These are phyloP conservation scores for Ornithoptera alexandrae DNA, from an alignment of 2,888 invertebrate genomes.

Conservation along the genomic window DNA sequence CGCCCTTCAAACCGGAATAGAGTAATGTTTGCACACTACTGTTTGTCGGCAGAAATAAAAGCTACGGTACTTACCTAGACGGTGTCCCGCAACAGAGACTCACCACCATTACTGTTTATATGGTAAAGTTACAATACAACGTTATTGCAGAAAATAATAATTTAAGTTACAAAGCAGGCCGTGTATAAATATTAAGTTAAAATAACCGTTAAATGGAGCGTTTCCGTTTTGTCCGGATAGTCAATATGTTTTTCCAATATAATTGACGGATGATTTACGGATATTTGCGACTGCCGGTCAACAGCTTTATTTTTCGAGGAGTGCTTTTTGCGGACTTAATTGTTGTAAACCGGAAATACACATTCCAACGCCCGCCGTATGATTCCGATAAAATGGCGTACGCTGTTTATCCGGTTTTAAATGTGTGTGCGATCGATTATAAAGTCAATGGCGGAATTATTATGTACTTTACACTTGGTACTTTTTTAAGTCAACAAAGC, in stretches of 20 bases:
- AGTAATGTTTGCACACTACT: too few species aligned
- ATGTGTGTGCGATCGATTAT: too few species aligned
- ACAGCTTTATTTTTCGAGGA: constrained; percentile 23
- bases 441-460: too few species aligned
- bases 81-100: too few species aligned
- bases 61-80: too few species aligned
- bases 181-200: not conserved
- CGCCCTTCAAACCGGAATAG: too few species aligned
- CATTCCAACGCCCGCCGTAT: constrained; percentile 9
- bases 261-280: constrained; percentile 26
- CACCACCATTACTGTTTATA: too few species aligned
- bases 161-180: not conserved
- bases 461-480: too few species aligned
- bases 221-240: constrained; percentile 4
- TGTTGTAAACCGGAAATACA: constrained; percentile 24
- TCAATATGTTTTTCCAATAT: constrained; percentile 26
- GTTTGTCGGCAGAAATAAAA: too few species aligned
- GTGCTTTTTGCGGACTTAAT: constrained; percentile 27
- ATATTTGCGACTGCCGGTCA: constrained; percentile 23
- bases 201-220: constrained; percentile 6
- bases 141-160: not conserved
- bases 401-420: not conserved
- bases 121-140: too few species aligned
- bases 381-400: not conserved
- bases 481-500: too few species aligned